Percentiles rank a stretch among this genome's conserved stretches.
phyloP scores from a whole-genome alignment of 2,113 vertebrate genomes.

The Candoia aspera region DNA sequence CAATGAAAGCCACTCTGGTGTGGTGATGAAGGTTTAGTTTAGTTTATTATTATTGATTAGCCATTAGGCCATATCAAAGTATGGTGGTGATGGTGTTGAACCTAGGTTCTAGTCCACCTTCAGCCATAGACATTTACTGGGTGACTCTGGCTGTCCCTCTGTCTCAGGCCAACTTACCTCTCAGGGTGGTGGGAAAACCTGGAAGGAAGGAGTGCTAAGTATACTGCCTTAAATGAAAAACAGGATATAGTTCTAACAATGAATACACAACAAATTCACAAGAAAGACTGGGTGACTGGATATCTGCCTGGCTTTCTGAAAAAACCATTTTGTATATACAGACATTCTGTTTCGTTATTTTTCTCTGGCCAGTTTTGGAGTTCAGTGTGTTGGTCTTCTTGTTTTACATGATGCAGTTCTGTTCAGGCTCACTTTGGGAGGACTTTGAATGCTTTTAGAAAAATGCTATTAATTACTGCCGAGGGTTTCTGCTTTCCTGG shows the following conservation, averaged over 20 bases:
- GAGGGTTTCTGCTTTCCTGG: not conserved
- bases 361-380: not conserved
- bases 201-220: not conserved
- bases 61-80: too few relatives aligned
- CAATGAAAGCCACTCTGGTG: not conserved
- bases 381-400: not conserved
- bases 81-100: not conserved
- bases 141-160: not conserved
- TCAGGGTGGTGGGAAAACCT: not conserved
- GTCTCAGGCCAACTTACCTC: not conserved
- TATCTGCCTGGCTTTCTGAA: not conserved
- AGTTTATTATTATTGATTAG: too few relatives aligned
- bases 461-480: constrained; percentile 31
- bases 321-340: not conserved
- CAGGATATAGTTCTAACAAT: not conserved
- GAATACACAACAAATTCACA: not conserved
- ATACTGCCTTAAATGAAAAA: not conserved
- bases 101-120: not conserved
- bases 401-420: not conserved
- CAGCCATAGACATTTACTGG: not conserved
- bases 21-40: not conserved
- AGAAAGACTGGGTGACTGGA: not conserved
- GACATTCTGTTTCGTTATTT: not conserved
- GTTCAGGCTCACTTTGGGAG: constrained; percentile 4
- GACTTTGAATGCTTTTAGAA: constrained; percentile 18